Conservation (phyloP, 2,797 vertebrate species). For the Sebastes iracundus region DNA sequence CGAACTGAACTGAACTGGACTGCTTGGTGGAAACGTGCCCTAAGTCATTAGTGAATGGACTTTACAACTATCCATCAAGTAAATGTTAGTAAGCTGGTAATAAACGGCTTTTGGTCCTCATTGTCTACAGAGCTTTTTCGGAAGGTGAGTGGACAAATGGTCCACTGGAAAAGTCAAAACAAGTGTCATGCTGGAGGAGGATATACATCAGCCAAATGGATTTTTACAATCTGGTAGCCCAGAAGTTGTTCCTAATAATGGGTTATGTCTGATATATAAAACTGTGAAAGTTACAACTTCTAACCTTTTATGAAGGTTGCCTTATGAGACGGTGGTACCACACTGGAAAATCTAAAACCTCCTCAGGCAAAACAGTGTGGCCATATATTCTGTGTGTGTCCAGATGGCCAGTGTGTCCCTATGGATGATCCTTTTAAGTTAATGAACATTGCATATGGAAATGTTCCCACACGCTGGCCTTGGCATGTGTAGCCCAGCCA, state of each 20-base stretch:
- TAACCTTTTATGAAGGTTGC: not conserved
- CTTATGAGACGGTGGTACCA: not conserved
- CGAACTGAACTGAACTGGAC: too few relatives aligned
- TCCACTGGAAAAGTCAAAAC: not conserved
- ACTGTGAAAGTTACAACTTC: not conserved
- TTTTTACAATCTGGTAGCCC: not conserved
- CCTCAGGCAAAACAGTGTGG: not conserved
- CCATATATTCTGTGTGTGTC: not conserved
- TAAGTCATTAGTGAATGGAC: not conserved
- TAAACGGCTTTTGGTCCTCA: not conserved
- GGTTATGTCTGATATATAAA: not conserved
- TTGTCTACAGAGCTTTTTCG: not conserved
- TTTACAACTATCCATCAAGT: not conserved
- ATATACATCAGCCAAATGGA: not conserved
- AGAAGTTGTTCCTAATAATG: not conserved
- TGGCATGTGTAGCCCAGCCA: slow-evolving; percentile 40
- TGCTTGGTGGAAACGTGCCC: too few relatives aligned
- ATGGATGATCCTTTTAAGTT: slow-evolving; percentile 57
- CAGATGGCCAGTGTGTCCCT: slow-evolving; percentile 10
- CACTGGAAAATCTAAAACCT: not conserved
- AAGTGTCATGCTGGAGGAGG: not conserved
- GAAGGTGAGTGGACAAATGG: not conserved
- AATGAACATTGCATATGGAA: slow-evolving; percentile 59
- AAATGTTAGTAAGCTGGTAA: not conserved
- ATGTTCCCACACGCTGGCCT: slow-evolving; percentile 28